Evolutionary conservation across 2,888 invertebrate species (phyloP).

Genomic region (Acheta domesticus): DNA sequence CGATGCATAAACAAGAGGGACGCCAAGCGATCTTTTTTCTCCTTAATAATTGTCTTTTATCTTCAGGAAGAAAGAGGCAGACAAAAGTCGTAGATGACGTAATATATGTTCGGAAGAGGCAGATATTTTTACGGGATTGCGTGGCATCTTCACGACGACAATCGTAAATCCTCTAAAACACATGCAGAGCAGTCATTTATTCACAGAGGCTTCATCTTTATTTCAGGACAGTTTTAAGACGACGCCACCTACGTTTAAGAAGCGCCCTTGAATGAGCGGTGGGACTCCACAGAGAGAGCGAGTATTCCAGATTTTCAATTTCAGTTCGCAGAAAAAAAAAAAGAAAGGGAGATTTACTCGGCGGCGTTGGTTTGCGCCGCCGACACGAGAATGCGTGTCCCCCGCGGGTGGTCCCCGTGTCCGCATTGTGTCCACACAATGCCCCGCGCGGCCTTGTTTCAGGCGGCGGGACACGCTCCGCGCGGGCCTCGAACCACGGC

Average conservation of each 20-base stretch:
- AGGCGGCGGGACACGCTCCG: not conserved
- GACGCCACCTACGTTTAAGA: not conserved
- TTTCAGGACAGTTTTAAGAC: not conserved
- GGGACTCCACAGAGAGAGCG: not conserved
- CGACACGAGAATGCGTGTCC: not conserved
- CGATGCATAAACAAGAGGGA: not conserved
- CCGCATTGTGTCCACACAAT: not conserved
- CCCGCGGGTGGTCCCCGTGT: not conserved
- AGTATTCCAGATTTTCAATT: slow-evolving; percentile 2
- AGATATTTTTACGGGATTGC: not conserved
- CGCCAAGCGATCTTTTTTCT: not conserved
- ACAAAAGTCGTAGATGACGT: not conserved
- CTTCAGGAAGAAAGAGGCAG: not conserved
- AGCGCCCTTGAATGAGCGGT: not conserved
- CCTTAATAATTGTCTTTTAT: slow-evolving; percentile 2
- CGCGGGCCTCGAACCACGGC: not conserved
- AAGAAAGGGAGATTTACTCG: not conserved
- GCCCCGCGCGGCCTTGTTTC: not conserved
- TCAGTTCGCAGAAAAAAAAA: not conserved
- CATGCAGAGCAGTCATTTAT: not conserved
- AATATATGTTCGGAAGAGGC: not conserved
- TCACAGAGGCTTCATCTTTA: not conserved
- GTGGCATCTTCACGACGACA: not conserved
- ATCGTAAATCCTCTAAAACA: not conserved
- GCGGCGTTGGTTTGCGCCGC: not conserved